These are phyloP conservation scores for Lamproptera curius DNA, from an alignment of 2,888 invertebrate species.

Conservation along the genomic window DNA sequence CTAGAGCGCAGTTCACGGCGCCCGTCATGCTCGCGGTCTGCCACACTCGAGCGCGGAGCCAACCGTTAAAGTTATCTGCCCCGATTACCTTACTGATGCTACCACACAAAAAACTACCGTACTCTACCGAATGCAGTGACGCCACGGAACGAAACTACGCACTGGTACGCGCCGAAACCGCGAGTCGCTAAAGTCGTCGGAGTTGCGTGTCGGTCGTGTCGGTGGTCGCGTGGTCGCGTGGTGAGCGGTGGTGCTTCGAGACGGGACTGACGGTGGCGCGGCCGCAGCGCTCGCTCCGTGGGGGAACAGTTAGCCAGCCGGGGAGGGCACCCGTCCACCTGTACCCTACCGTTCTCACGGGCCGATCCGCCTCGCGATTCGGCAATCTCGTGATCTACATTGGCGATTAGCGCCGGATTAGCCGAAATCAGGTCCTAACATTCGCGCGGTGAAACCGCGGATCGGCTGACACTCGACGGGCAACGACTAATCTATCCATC, in stretches of 20 bases:
- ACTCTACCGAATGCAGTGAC: conserved; percentile 23
- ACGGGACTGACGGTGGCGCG: conserved; percentile 62
- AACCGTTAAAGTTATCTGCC: conserved; percentile 77
- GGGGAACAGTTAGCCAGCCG: conserved; percentile 69
- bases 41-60: conserved; percentile 75
- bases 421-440: conserved; percentile 56
- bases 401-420: conserved; percentile 71
- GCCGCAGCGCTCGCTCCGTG: conserved; percentile 52
- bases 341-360: conserved; percentile 73
- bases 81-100: conserved; percentile 70
- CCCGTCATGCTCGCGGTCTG: conserved; percentile 76
- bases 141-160: conserved; percentile 21
- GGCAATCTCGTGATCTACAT: conserved; percentile 72
- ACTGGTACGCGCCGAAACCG: neutral
- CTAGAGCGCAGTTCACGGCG: conserved; percentile 63
- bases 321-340: conserved; percentile 69
- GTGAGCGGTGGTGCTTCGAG: conserved; percentile 53
- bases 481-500: conserved; percentile 51
- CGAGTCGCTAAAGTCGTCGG: neutral
- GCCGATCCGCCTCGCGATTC: conserved; percentile 55
- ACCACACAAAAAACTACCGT: conserved; percentile 44
- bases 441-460: conserved; percentile 64
- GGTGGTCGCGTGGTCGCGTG: conserved; percentile 40
- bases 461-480: conserved; percentile 53
- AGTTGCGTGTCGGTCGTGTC: conserved; percentile 14